Evolutionary conservation across 2,888 invertebrate genomes (phyloP).

Genomic region (Aphodius granarius): DNA sequence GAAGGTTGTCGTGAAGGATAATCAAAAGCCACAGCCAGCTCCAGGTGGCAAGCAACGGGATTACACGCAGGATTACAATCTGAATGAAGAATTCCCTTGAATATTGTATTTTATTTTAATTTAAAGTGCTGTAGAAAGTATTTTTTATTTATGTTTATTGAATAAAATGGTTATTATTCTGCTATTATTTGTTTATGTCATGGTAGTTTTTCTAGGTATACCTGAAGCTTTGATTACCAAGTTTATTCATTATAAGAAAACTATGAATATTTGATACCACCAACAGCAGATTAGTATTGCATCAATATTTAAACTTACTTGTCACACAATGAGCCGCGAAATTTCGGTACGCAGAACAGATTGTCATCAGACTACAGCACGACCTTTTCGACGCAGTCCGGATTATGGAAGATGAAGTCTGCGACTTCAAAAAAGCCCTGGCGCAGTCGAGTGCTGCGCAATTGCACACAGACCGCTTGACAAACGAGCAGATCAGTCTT

Average conservation of each 20-base stretch:
- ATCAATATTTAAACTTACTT: no score
- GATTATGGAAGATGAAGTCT: background rate
- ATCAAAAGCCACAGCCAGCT: background rate
- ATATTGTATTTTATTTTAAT: background rate
- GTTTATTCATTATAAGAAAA: background rate
- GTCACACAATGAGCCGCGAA: background rate
- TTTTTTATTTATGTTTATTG: background rate
- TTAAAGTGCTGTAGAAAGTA: background rate
- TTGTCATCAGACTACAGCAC: background rate
- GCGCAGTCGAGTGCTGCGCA: conserved; percentile 1
- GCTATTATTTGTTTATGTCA: background rate
- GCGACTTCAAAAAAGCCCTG: background rate
- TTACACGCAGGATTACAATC: background rate
- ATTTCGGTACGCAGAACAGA: background rate
- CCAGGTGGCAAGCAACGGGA: background rate
- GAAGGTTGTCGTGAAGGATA: background rate
- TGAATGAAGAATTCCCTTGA: background rate
- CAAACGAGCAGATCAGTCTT: background rate
- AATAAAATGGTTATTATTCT: background rate
- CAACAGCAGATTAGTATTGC: no score
- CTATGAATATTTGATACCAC: background rate
- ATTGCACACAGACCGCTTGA: background rate
- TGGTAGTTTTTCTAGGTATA: background rate
- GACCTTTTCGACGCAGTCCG: background rate
- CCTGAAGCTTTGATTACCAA: background rate